Conservation (phyloP, 1,140 invertebrate species). For the Caerostris darwini region DNA sequence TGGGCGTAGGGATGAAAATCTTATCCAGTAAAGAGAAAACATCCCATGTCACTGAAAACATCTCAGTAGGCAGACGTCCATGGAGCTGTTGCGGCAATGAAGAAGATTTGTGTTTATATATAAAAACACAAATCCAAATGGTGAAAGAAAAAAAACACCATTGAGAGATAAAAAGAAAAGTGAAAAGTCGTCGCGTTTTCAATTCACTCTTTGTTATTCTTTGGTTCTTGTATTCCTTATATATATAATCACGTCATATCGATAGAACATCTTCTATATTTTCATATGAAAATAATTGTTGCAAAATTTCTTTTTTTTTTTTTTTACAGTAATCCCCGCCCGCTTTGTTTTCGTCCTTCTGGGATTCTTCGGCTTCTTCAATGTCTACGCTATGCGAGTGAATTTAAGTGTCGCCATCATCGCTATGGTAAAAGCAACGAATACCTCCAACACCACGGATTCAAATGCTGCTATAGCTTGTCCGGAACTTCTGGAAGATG, state of each 20-base stretch:
- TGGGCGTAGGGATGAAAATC: no score
- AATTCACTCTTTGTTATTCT: no score
- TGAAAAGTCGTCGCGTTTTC: no score
- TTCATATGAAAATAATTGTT: neutral
- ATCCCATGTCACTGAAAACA: no score
- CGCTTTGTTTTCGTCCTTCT: constrained; percentile 79
- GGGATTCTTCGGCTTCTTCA: constrained; percentile 67
- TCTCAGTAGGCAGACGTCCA: no score
- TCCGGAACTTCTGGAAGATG: neutral
- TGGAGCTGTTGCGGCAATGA: no score
- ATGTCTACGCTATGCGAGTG: constrained; percentile 67
- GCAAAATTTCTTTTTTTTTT: neutral
- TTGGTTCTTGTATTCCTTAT: neutral
- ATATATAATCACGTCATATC: neutral
- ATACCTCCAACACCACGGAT: no score
- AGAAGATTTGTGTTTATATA: no score
- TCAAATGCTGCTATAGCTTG: neutral
- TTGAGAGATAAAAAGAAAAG: no score
- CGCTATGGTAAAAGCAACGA: constrained; percentile 31
- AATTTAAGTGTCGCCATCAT: constrained; percentile 62
- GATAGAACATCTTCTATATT: neutral
- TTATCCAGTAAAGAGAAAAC: no score
- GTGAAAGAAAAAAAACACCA: no score
- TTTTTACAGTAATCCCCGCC: neutral
- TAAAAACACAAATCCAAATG: no score